Evolutionary conservation across 2,797 vertebrate genomes (phyloP), one percentile per base, ranked within the genome.

Genomic region (Antrozous pallidus): DNA sequence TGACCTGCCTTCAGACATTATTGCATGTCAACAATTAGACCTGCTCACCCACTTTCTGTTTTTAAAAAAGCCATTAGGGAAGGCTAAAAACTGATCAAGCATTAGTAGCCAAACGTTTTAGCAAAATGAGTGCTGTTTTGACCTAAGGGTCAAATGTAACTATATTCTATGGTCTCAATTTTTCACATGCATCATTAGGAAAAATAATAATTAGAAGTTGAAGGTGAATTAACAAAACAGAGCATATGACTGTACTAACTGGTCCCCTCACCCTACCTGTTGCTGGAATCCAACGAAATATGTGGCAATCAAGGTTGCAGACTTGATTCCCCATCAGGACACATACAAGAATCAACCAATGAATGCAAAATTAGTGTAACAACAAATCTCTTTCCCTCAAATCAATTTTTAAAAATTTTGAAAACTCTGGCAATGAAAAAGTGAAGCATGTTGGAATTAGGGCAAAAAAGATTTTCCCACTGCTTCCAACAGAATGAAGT

Each of bases 21-120:
- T 8, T 12, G 18, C 51, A 24, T 8, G 4, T 58, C 20, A 82
- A 82, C 67, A 83, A 61, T 16, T 31, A 45, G 51, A 71, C 31
- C 45, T 74, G 45, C 28, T 75, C 20, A 49, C 73, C 9, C 18
- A 31, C 31, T 80, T 45, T 84, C 38, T 7, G 28, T 20, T 90
- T 61, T 63, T 24, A 95, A 90, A 91, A 75, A 90, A 91, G 71
- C 31, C 49, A 80, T 24, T 51, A 89, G 70, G 45, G 26, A 79
- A 24, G 22, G 24, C 54, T 67, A 56, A 93, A 92, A 82, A 36
- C 40, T 47, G 7, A 79, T 22, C 65, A 77, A 88, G 94, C 12
- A 17, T 58, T 36, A 69, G 22, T 22, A n/a, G 36, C 67, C 54
- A 69, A 92, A 51, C 40, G 65, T 33, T 65, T 33, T 33, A 33